These are phyloP conservation scores for Andrena cerasifolii DNA, from an alignment of 1,140 invertebrate species.

Conservation along the genomic window DNA sequence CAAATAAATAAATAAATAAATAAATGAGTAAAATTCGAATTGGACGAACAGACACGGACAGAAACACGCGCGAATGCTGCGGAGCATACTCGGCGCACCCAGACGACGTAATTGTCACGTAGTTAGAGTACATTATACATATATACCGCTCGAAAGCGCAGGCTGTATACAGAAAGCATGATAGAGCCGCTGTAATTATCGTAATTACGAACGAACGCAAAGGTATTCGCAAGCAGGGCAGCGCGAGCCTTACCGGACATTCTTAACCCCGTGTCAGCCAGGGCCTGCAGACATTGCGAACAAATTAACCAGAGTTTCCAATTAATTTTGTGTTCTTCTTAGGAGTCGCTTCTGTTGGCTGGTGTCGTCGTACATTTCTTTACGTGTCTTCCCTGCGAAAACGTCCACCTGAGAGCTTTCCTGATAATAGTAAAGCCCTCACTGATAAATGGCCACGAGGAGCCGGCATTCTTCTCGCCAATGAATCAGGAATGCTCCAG, in stretches of 20 bases:
- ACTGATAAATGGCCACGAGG: too few relatives aligned
- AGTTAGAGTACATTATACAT: conserved; percentile 36
- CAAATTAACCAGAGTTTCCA: conserved; percentile 33
- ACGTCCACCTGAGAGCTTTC: background rate
- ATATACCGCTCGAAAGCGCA: conserved; percentile 22
- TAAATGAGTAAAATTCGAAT: too few relatives aligned
- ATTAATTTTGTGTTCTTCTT: conserved; percentile 61
- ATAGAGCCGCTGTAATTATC: conserved; percentile 7
- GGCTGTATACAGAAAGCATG: conserved; percentile 16
- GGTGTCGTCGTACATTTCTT: conserved; percentile 46
- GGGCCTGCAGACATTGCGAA: conserved; percentile 4
- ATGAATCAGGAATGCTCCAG: conserved; percentile 13
- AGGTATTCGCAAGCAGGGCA: conserved; percentile 21
- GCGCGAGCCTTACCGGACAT: conserved; percentile 5
- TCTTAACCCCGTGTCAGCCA: background rate
- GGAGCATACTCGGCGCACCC: conserved; percentile 54
- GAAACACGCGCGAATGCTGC: conserved; percentile 41
- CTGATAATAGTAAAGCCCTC: too few relatives aligned
- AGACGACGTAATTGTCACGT: conserved; percentile 43
- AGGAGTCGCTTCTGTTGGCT: conserved; percentile 72
- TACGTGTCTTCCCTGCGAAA: conserved; percentile 5
- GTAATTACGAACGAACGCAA: conserved; percentile 8
- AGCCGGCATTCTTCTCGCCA: background rate
- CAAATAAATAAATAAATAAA: too few relatives aligned
- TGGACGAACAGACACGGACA: too few relatives aligned